phyloP scores from a whole-genome alignment of 53 echinoderm and acorn worm species.

The Mesocentrotus franciscanus region DNA sequence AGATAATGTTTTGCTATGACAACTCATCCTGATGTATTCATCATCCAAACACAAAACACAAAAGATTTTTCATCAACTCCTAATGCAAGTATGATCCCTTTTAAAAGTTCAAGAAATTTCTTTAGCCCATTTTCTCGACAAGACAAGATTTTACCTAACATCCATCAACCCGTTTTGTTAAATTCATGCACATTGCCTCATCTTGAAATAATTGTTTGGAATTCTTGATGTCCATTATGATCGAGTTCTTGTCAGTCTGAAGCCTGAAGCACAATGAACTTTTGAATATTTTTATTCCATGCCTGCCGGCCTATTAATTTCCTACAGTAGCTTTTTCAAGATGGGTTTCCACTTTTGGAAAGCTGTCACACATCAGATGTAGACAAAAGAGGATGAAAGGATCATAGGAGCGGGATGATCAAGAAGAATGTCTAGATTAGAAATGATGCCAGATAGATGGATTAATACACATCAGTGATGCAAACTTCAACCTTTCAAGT shows the following conservation, averaged over 20 bases:
- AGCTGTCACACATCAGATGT: not conserved
- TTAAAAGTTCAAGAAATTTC: not conserved
- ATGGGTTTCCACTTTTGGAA: not conserved
- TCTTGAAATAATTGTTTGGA: not conserved
- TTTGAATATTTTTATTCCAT: slow-evolving; percentile 8
- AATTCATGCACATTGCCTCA: not conserved
- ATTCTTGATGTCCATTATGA: not conserved
- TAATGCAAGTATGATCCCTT: not conserved
- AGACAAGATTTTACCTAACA: not conserved
- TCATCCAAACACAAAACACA: not conserved
- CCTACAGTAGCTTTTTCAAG: not conserved
- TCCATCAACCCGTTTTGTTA: not conserved
- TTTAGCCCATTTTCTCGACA: not conserved
- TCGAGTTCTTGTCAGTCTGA: not conserved
- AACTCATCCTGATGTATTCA: slow-evolving; percentile 1
- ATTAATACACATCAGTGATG: not conserved
- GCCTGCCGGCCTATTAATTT: slow-evolving; percentile 3
- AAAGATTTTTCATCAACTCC: not conserved
- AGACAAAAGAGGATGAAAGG: not conserved
- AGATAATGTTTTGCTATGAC: not conserved
- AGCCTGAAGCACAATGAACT: not conserved
- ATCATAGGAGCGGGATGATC: not conserved
- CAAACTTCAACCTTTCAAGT: not conserved
- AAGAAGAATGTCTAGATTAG: not conserved
- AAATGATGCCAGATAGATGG: not conserved